phyloP scores from a whole-genome alignment of 2,113 vertebrate genomes.

The Triplophysa dalaica region DNA sequence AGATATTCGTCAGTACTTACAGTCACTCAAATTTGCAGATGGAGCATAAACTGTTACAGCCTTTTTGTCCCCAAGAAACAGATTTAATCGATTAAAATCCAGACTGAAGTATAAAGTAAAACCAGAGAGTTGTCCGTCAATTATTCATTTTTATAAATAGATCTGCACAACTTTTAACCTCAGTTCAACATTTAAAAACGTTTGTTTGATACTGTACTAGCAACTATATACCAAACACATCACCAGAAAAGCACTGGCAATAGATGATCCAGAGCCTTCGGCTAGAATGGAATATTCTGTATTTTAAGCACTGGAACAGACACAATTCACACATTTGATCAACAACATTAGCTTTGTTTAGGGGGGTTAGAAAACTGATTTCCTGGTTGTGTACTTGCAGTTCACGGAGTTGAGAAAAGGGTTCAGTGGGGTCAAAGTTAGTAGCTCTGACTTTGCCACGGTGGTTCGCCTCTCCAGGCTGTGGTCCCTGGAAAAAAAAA shows the following conservation, averaged over 20 bases:
- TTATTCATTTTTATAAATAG: not conserved
- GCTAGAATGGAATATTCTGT: conserved; percentile 43
- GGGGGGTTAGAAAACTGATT: conserved; percentile 8
- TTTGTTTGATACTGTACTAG: not conserved
- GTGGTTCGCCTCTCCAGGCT: not conserved
- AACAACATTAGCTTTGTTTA: conserved; percentile 43
- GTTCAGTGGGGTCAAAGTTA: conserved; percentile 7
- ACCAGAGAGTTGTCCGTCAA: not conserved
- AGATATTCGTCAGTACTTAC: conserved; percentile 6
- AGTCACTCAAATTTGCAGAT: conserved; percentile 30
- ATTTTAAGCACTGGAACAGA: conserved; percentile 16
- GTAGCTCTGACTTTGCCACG: not conserved
- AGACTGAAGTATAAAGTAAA: conserved; percentile 11
- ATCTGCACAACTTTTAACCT: conserved; percentile 1
- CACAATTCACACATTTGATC: not conserved
- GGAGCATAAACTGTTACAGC: conserved; percentile 27
- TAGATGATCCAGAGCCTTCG: conserved; percentile 56
- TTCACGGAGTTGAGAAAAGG: not conserved
- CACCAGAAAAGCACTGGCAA: conserved; percentile 29
- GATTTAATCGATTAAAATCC: conserved; percentile 20
- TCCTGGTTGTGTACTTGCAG: conserved; percentile 18
- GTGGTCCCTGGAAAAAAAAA: not conserved
- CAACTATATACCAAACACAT: conserved; percentile 8
- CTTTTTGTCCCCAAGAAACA: not conserved
- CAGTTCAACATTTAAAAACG: not conserved